Percentiles rank a stretch among this genome's conserved stretches.
Evolutionary conservation across 1,140 invertebrate species (phyloP).

Genomic region (Cyclina sinensis): DNA sequence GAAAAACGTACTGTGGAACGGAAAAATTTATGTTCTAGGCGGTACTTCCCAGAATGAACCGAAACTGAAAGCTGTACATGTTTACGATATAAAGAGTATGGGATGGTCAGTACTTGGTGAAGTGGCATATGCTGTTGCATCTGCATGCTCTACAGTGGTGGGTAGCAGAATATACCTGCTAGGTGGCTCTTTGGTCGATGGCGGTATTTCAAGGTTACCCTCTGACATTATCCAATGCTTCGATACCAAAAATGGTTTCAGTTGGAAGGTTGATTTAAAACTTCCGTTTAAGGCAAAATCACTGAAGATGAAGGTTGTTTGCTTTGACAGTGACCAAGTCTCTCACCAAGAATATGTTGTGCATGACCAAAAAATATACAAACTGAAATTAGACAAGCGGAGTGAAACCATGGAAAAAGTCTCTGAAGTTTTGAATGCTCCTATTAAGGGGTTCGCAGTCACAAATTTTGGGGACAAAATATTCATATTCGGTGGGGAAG

Average conservation of each 20-base stretch:
- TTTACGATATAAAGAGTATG: background rate
- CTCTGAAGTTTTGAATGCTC: background rate
- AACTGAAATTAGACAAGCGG: background rate
- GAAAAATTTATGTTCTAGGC: slow-evolving; percentile 38
- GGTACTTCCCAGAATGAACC: background rate
- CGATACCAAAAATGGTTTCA: slow-evolving; percentile 22
- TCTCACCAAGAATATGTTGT: slow-evolving; percentile 24
- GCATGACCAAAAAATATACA: slow-evolving; percentile 33
- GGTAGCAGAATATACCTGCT: slow-evolving; percentile 39
- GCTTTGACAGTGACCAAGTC: background rate
- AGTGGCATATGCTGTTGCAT: slow-evolving; percentile 17
- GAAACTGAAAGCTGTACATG: background rate
- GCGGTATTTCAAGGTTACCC: background rate
- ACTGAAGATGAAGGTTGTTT: slow-evolving; percentile 11
- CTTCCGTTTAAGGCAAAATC: slow-evolving; percentile 47
- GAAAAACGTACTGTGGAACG: background rate
- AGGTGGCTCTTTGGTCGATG: background rate
- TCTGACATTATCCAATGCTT: slow-evolving; percentile 45
- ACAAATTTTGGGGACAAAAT: slow-evolving; percentile 38
- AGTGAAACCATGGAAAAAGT: background rate
- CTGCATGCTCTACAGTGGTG: slow-evolving; percentile 47
- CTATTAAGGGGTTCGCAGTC: slow-evolving; percentile 42
- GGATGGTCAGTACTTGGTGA: background rate
- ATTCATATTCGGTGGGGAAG: slow-evolving; percentile 48
- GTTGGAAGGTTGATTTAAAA: slow-evolving; percentile 47